A percentile compares a stretch with the other conserved stretches of the same genome.
phyloP scores from a whole-genome alignment of 2,113 vertebrate genomes.

The Chlorodrepanis virens region DNA sequence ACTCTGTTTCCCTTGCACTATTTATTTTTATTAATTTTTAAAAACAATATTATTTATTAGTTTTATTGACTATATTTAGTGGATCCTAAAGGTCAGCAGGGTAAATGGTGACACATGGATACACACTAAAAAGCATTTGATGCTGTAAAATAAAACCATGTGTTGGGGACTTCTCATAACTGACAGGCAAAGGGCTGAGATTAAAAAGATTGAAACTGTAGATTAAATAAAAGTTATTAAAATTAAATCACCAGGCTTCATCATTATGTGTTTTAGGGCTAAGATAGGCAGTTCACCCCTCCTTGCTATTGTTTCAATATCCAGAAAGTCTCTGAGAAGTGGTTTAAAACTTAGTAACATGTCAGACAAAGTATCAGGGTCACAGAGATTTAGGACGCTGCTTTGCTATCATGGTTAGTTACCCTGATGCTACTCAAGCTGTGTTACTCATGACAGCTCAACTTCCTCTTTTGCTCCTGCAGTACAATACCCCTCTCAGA shows the following conservation, averaged over 20 bases:
- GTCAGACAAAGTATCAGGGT: not conserved
- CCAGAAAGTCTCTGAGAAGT: not conserved
- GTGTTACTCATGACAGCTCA: accelerated
- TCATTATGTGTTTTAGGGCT: not conserved
- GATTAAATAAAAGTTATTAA: not conserved
- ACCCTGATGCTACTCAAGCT: not conserved
- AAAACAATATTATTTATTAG: no score
- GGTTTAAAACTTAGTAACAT: not conserved
- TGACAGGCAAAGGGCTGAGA: not conserved
- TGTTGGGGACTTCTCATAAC: not conserved
- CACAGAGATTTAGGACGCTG: not conserved
- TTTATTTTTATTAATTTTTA: no score
- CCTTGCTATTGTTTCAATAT: not conserved
- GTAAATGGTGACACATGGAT: not conserved
- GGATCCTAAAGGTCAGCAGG: not conserved
- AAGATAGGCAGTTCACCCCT: not conserved
- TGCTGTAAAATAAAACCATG: not conserved
- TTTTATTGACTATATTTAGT: not conserved
- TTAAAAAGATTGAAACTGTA: not conserved
- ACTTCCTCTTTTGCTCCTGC: not conserved
- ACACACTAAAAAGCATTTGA: not conserved
- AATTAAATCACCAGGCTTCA: not conserved
- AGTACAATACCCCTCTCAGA: not conserved
- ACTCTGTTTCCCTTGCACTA: not conserved
- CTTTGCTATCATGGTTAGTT: not conserved